phyloP scores from a whole-genome alignment of 1,140 invertebrate species.

The Lucilia cuprina region DNA sequence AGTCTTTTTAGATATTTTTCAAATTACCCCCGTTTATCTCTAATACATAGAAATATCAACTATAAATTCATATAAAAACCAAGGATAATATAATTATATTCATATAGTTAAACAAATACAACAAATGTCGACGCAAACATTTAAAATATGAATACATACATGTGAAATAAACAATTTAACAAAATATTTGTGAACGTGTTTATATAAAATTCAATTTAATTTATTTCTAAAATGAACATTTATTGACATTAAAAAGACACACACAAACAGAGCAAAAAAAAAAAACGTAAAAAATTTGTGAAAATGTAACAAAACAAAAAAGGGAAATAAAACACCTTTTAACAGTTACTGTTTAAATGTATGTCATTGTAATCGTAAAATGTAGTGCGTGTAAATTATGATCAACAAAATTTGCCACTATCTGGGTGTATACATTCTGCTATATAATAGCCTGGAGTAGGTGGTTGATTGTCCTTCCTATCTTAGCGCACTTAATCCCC shows the following conservation, averaged over 20 bases:
- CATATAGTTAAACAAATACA: not conserved
- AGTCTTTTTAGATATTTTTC: no score
- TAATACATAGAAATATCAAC: not conserved
- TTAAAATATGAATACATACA: not conserved
- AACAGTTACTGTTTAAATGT: not conserved
- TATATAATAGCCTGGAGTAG: not conserved
- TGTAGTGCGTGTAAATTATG: slow-evolving; percentile 22
- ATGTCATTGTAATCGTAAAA: not conserved
- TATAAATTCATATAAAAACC: not conserved
- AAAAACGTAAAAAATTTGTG: not conserved
- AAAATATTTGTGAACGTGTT: not conserved
- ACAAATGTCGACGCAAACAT: not conserved
- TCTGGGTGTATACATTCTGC: not conserved
- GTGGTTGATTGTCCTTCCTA: not conserved
- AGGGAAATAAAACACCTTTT: not conserved
- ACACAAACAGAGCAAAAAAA: not conserved
- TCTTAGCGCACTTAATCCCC: not conserved
- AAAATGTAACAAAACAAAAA: not conserved
- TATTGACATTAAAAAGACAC: slow-evolving; percentile 27
- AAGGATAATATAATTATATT: not conserved
- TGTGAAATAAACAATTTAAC: not conserved
- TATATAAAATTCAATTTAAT: slow-evolving; percentile 19
- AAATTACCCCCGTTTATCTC: no score
- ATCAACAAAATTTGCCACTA: not conserved
- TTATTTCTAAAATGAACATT: slow-evolving; percentile 25